Conservation (phyloP, 2,797 vertebrate genomes). For the Argya squamiceps region DNA sequence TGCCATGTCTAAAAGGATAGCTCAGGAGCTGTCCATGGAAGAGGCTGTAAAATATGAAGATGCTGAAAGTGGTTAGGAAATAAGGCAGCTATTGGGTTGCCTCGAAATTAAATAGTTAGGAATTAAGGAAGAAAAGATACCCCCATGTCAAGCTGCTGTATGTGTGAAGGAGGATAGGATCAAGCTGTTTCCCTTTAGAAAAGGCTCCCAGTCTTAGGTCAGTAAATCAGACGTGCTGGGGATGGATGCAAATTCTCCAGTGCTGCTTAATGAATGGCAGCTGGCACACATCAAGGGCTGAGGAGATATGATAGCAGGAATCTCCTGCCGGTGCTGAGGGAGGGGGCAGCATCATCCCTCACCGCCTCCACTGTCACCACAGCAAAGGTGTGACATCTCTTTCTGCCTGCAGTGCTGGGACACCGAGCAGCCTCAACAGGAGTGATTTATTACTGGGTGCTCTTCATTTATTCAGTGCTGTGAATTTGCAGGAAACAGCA, state of each 20-base stretch:
- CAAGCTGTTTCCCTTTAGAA: neutral
- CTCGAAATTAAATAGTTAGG: neutral
- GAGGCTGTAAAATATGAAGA: neutral
- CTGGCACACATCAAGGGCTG: neutral
- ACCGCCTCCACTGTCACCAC: neutral
- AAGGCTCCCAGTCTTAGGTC: neutral
- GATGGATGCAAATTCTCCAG: neutral
- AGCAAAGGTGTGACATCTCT: constrained; percentile 1
- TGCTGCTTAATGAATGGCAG: neutral
- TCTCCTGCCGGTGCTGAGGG: neutral
- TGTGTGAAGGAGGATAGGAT: neutral
- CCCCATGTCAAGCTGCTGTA: neutral
- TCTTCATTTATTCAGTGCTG: neutral
- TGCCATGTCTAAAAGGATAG: neutral
- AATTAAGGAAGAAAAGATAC: neutral
- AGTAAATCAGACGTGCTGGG: neutral
- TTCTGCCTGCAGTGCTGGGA: neutral
- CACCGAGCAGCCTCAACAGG: neutral
- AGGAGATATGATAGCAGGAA: neutral
- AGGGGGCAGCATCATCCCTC: neutral
- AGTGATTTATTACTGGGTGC: neutral
- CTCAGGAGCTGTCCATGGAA: neutral
- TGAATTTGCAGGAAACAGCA: constrained; percentile 3
- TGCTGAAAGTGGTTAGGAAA: neutral
- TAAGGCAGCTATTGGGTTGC: neutral